phyloP scores from a whole-genome alignment of 1,140 invertebrate species.

The Pristionchus pacificus region DNA sequence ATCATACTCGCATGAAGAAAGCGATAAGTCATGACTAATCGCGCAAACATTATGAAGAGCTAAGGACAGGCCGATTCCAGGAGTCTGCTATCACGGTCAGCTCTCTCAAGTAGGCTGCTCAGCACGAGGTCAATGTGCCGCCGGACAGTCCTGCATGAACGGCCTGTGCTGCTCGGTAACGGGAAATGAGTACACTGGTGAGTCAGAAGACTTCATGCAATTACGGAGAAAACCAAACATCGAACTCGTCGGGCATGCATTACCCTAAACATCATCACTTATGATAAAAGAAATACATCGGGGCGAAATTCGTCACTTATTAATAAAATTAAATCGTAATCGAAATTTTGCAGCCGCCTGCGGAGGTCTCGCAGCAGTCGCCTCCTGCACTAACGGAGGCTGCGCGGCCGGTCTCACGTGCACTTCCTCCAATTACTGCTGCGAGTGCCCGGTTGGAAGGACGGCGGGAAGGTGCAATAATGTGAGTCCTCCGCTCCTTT shows the following conservation, averaged over 20 bases:
- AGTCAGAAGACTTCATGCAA: too few relatives aligned
- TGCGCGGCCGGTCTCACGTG: constrained; percentile 24
- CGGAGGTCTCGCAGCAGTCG: constrained; percentile 39
- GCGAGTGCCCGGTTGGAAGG: constrained; percentile 40
- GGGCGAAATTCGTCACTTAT: neutral
- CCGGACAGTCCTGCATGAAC: constrained; percentile 38
- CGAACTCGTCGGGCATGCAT: neutral
- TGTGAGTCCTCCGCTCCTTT: constrained; percentile 22
- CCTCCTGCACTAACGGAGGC: constrained; percentile 27
- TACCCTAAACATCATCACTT: too few relatives aligned
- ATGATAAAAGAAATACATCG: constrained; percentile 9
- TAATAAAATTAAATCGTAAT: neutral
- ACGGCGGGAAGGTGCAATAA: constrained; percentile 40
- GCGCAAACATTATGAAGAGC: too few relatives aligned
- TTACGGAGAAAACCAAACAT: neutral
- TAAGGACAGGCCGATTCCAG: too few relatives aligned
- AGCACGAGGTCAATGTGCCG: constrained; percentile 23
- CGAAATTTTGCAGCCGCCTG: constrained; percentile 34
- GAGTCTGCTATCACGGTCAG: too few relatives aligned
- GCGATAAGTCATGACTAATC: too few relatives aligned
- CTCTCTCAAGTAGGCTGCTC: constrained; percentile 28
- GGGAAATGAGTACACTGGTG: constrained; percentile 33
- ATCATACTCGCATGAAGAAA: too few relatives aligned
- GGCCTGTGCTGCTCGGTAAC: constrained; percentile 40
- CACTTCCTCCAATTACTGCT: constrained; percentile 44